A percentile compares a stretch with the other conserved stretches of the same genome.
phyloP scores from a whole-genome alignment of 2,113 vertebrate genomes.

The Chaenocephalus aceratus region DNA sequence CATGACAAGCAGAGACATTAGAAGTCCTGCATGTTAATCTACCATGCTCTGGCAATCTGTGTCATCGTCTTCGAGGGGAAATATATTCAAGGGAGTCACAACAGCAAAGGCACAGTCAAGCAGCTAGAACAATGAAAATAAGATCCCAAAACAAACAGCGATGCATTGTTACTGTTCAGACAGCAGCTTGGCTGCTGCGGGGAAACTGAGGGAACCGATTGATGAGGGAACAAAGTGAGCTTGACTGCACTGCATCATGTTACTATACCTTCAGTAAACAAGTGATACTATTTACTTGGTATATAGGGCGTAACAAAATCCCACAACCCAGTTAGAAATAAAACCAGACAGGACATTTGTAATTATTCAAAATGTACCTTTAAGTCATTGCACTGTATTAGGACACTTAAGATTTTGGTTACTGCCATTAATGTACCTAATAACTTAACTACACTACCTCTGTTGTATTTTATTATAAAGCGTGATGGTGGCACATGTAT shows the following conservation, averaged over 20 bases:
- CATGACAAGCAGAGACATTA: conserved; percentile 87
- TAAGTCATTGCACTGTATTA: neutral
- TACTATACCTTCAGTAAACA: conserved; percentile 25
- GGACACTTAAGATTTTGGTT: neutral
- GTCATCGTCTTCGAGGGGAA: conserved; percentile 73
- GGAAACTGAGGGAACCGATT: conserved; percentile 24
- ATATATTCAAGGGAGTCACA: conserved; percentile 70
- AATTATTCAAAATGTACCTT: neutral
- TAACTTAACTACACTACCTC: neutral
- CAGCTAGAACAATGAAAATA: conserved; percentile 54
- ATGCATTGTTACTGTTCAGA: conserved; percentile 35
- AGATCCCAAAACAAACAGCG: conserved; percentile 53
- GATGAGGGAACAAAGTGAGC: conserved; percentile 27
- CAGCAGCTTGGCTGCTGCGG: conserved; percentile 40
- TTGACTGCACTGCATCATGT: conserved; percentile 19
- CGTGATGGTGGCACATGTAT: neutral
- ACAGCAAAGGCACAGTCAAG: conserved; percentile 41
- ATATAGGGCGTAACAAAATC: conserved; percentile 15
- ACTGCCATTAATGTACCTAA: neutral
- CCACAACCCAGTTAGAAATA: neutral
- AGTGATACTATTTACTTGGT: conserved; percentile 6
- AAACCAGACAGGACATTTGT: neutral
- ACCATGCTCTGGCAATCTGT: conserved; percentile 82
- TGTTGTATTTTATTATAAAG: neutral
- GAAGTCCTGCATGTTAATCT: conserved; percentile 83